Evolutionary conservation across 2,797 vertebrate species (phyloP), one percentile per base, ranked within the genome.

Genomic region (Todus mexicanus): DNA sequence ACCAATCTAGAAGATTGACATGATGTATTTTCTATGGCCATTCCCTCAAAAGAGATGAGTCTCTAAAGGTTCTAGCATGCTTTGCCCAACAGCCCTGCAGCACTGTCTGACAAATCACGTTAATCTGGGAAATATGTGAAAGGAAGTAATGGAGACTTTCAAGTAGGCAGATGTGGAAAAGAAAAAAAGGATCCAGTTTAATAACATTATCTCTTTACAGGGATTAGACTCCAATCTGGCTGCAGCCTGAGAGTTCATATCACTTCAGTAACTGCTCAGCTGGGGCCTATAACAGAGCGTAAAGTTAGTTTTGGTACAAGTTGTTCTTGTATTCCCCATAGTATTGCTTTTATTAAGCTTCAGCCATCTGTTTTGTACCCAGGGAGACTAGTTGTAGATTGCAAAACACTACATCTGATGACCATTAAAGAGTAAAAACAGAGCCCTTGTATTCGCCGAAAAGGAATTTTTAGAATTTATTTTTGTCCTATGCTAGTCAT

Each of bases 311-410:
- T 74, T 80, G 35, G 27, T 82, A 70, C 33, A 57, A 60, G 37
- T 80, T 3, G 1, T 60, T 86, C 59, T 51, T 83, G 26, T 83
- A 80, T 66, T 94, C 87, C 73, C 82, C 47, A 7, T 4, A 77
- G 70, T 19, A 82, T 35, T 31, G n/a, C 25, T 89, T 89, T 54
- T 81, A 77, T 87, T 81, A 86, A 54, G 29, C 63, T 87, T 86
- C 54, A 87, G 21, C 59, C 75, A 93, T 89, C 89, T 93, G 89
- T 78, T 95, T 76, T 81, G 48, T 78, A 76, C 56, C 40, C 64
- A 29, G 38, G 48, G 84, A 94, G 59, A 76, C n/a, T 71, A 77
- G 53, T n/a, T 73, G 26, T 65, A 80, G 50, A 37, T 89, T 76
- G 38, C 40, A 27, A 92, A 77, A 82, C 48, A 10, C 21, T 60